Base-by-base conservation (phyloP, 2,113 vertebrate genomes). In the Raja brachyura region DNA sequence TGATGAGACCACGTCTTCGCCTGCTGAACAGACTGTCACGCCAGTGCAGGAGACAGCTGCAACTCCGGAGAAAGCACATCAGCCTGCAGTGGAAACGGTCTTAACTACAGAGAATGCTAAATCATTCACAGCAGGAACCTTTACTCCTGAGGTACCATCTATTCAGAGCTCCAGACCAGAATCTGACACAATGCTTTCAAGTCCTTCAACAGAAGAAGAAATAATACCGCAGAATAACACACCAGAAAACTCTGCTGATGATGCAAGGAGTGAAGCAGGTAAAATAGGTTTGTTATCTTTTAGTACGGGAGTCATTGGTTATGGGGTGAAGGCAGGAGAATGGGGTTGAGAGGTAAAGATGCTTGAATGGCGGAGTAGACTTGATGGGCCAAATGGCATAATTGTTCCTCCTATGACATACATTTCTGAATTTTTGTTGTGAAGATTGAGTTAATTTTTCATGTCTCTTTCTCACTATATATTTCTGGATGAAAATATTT, bases 141-240 rank as follows among this genome's bases (percentile, higher is more conserved):
- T 88, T 73, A 73, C 48, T 33, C 10, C 68, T 73, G 61, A 95
- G 14, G 61, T 74, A 0, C 94, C 93, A 70, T 94, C n/a, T 0
- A 88, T 25, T 68, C 81, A 94, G 0, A 61, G n/a, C 0, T 5
- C 28, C 0, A 94, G 93, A 0, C 48, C 59, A 0, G 96, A 95
- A 48, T 68, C 20, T n/a, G 93, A 86, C 16, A 5, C 59, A 68
- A 70, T n/a, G 20, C 54, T 54, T 16, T 73, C 79, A 70, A 25
- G 33, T 93, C 22, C 68, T 48, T 10, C 25, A 22, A 92, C 48
- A 92, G 66, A 92, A 70, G n/a, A 70, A 73, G 63, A 48, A 25
- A 73, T 31, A 90, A 66, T 11, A 33, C 66, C 25, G 73, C 63
- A 73, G 39, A 92, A 28, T 39, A 48, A 20, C 25, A 31, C 33